Evolutionary conservation across 2,888 invertebrate genomes (phyloP).

Genomic region (Hypomecis punctinalis): DNA sequence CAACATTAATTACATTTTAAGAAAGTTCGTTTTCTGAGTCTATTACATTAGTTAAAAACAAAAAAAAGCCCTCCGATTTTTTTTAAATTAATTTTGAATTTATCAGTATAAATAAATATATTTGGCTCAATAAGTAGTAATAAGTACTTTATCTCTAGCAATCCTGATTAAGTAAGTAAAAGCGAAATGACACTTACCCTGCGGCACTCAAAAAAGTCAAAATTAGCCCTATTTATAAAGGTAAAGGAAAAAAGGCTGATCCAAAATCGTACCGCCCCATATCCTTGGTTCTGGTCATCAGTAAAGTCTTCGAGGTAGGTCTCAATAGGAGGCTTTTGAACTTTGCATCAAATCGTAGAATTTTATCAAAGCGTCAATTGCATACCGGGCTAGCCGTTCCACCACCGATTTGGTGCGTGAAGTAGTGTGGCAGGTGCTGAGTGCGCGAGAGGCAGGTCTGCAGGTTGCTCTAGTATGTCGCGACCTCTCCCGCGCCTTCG

Average conservation of each 20-base stretch:
- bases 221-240: conserved; percentile 24
- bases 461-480: conserved; percentile 12
- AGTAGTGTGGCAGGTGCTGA: conserved; percentile 19
- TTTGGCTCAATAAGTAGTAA: too few relatives aligned
- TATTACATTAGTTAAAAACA: too few relatives aligned
- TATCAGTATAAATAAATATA: too few relatives aligned
- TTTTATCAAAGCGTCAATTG: conserved; percentile 5
- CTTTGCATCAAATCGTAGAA: not conserved
- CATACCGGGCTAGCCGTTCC: conserved; percentile 15
- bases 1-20: too few relatives aligned
- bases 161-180: not conserved
- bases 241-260: conserved; percentile 19
- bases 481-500: conserved; percentile 21
- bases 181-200: conserved; percentile 1
- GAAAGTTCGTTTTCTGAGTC: too few relatives aligned
- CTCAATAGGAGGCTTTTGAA: conserved; percentile 8
- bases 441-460: conserved; percentile 2
- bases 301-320: conserved; percentile 24
- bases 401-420: conserved; percentile 27
- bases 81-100: too few relatives aligned
- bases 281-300: conserved; percentile 19
- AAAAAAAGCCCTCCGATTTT: too few relatives aligned
- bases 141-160: too few relatives aligned
- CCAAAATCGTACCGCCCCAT: conserved; percentile 24
- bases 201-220: conserved; percentile 12